These are phyloP conservation scores for Onychomys arenicola DNA, from an alignment of 2,797 vertebrate species.

Conservation along the genomic window DNA sequence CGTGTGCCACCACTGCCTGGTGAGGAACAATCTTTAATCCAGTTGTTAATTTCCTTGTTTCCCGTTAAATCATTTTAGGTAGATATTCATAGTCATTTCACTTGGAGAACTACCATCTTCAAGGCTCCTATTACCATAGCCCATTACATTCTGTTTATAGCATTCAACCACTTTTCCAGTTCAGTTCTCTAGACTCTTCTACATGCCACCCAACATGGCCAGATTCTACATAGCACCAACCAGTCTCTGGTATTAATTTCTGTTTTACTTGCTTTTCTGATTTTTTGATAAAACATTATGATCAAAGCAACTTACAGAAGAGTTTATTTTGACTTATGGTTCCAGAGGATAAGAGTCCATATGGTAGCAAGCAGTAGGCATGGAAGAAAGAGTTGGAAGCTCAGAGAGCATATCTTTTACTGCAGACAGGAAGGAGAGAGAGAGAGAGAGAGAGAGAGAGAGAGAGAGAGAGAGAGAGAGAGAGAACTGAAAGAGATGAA, in stretches of 20 bases:
- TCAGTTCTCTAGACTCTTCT: neutral
- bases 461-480: neutral
- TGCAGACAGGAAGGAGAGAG: neutral
- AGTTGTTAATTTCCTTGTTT: neutral
- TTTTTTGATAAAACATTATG: neutral
- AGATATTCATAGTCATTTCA: neutral
- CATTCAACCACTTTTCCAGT: neutral
- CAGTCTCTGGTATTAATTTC: neutral
- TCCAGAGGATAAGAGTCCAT: neutral
- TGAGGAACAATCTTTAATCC: neutral
- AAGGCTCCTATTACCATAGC: neutral
- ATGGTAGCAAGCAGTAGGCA: neutral
- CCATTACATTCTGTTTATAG: too few relatives aligned
- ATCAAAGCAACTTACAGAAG: neutral
- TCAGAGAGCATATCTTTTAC: neutral
- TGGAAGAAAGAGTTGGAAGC: neutral
- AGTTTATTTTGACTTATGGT: neutral
- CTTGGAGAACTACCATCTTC: neutral
- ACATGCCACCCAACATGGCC: neutral
- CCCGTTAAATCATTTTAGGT: neutral
- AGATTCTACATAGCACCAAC: neutral
- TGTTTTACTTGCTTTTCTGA: neutral
- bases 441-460: neutral
- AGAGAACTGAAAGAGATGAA: neutral
- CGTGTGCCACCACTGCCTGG: too few relatives aligned